Evolutionary conservation across 1,140 invertebrate genomes (phyloP).

Genomic region (Drosophila willistoni): DNA sequence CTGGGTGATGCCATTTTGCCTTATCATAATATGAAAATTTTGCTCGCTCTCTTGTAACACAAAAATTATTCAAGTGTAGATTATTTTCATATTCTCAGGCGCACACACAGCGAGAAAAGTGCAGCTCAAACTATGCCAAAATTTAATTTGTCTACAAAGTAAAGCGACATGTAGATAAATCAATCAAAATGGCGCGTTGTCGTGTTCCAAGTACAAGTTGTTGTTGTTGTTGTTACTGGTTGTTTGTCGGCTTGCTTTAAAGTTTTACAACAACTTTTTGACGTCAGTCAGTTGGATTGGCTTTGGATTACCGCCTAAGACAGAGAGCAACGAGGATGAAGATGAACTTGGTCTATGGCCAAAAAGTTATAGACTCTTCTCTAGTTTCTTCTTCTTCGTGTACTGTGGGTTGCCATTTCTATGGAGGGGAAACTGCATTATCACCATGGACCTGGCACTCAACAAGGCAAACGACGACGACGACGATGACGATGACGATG

Average conservation of each 20-base stretch:
- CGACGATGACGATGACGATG: constrained; percentile 13
- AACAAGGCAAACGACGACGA: constrained; percentile 28
- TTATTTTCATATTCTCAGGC: constrained; percentile 62
- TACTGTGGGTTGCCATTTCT: background rate
- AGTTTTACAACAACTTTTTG: constrained; percentile 52
- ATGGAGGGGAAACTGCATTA: constrained; percentile 66
- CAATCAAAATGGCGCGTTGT: constrained; percentile 69
- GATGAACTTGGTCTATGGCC: constrained; percentile 16
- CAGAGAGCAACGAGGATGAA: constrained; percentile 9
- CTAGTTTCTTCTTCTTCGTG: constrained; percentile 32
- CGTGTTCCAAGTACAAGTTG: constrained; percentile 19
- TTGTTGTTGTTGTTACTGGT: constrained; percentile 28
- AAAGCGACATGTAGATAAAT: constrained; percentile 73
- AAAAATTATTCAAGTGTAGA: constrained; percentile 76
- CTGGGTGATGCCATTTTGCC: constrained; percentile 44
- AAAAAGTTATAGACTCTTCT: constrained; percentile 23
- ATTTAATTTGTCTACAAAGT: constrained; percentile 79
- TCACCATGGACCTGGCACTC: constrained; percentile 70
- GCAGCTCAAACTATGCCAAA: constrained; percentile 61
- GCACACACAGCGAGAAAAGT: constrained; percentile 17
- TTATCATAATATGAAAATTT: constrained; percentile 80
- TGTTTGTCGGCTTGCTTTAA: constrained; percentile 69
- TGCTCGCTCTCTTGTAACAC: constrained; percentile 33
- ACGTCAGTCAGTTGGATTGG: constrained; percentile 51
- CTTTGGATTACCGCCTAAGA: constrained; percentile 25